Conservation (phyloP, 2,888 invertebrate genomes). For the Volucella inflata region DNA sequence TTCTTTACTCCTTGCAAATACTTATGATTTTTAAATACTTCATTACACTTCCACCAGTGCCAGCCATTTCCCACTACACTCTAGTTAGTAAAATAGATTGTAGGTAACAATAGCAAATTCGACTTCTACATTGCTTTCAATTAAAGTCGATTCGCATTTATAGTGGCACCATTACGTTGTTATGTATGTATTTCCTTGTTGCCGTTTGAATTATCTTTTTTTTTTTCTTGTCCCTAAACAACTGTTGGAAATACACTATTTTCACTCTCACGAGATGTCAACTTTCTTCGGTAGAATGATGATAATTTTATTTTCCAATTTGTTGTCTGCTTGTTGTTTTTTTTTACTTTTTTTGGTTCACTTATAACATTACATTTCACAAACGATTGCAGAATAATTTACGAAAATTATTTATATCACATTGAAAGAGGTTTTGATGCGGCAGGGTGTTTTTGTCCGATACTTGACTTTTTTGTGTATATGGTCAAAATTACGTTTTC, state of each 20-base stretch:
- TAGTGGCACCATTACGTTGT: background rate
- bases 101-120: constrained; percentile 6
- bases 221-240: background rate
- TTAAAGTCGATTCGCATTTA: constrained; percentile 15
- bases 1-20: background rate
- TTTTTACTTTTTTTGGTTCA: background rate
- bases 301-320: too few species aligned
- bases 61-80: constrained; percentile 25
- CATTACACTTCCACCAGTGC: background rate
- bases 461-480: constrained; percentile 15
- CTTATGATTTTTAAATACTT: constrained; percentile 39
- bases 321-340: too few species aligned
- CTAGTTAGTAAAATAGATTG: constrained; percentile 13
- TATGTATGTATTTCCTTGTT: constrained; percentile 1
- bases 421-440: constrained; percentile 6
- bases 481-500: background rate
- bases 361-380: background rate
- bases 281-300: background rate
- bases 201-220: background rate
- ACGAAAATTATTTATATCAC: constrained; percentile 16
- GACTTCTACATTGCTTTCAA: constrained; percentile 10
- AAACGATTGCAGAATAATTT: constrained; percentile 20
- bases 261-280: constrained; percentile 1
- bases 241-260: constrained; percentile 8
- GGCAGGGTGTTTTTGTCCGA: background rate